Base-by-base conservation (phyloP, 2,797 vertebrate genomes). In the Sphenodon punctatus region DNA sequence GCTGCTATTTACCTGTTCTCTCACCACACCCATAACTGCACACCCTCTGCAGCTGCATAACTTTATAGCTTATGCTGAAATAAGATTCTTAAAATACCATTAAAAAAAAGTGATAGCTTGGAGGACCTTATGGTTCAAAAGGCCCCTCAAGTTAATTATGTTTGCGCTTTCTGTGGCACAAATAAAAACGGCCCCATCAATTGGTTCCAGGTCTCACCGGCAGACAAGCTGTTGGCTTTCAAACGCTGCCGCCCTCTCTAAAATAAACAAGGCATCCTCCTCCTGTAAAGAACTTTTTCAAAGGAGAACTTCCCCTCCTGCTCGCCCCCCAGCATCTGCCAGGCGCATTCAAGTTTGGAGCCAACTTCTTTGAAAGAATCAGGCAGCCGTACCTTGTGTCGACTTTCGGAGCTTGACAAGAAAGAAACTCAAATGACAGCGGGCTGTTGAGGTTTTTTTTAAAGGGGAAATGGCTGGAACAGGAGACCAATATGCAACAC, bases 101-200 rank as follows among this genome's bases (percentile, higher is more conserved):
- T 90, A 90, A 92, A 88, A 80, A 56, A 85, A 43, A 46, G 61
- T 46, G 64, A 78, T 73, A 64, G 66, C n/a, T 75, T 10, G 41
- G 84, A 71, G 84, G 64, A 61, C 82, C 92, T 84, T 74, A 83
- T 84, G 87, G 88, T 76, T 89, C 80, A 92, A 83, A 91, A 93
- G 82, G 83, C 55, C 53, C 81, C 68, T 86, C 67, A 14, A 45
- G 49, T 30, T 91, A 89, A 87, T 75, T 65, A 89, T 82, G 74
- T 82, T 89, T 82, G 66, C 41, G 63, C 48, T 88, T 78, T 85
- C 51, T 4, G 0, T 11, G 90, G 68, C 70, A 79, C 86, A 93
- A 92, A 89, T 69, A 84, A 80, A 86, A 78, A n/a, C 59, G 72
- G 59, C 66, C 87, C 75, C 88, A 89, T 90, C 83, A 86, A 81